phyloP scores from a whole-genome alignment of 2,113 vertebrate genomes.

The Hemiprocne comata region DNA sequence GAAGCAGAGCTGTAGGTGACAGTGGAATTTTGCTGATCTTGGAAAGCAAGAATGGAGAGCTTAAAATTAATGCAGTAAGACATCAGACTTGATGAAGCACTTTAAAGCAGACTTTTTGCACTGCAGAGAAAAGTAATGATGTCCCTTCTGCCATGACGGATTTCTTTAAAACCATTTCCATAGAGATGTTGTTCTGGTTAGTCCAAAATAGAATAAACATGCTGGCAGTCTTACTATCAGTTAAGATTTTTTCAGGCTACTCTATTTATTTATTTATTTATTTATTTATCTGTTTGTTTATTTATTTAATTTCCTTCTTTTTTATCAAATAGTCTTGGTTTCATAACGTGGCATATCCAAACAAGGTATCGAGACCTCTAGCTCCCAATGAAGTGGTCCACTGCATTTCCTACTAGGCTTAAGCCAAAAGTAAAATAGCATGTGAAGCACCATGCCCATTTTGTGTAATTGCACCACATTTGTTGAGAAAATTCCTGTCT shows the following conservation, averaged over 20 bases:
- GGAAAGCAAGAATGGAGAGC: neutral
- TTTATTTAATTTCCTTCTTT: neutral
- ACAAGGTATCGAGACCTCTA: neutral
- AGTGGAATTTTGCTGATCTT: neutral
- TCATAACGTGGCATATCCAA: neutral
- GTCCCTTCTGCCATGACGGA: neutral
- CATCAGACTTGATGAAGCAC: neutral
- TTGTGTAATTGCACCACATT: neutral
- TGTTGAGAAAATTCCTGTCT: neutral
- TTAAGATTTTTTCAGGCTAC: neutral
- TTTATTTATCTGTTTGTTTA: no score
- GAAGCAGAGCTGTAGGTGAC: neutral
- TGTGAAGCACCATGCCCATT: neutral
- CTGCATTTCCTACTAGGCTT: neutral
- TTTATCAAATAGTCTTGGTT: neutral
- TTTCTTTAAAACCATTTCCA: neutral
- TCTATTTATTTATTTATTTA: no score
- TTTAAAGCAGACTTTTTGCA: neutral
- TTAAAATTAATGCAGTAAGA: neutral
- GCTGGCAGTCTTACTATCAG: neutral
- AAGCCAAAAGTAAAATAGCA: neutral
- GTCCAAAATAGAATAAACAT: neutral
- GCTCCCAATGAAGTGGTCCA: neutral
- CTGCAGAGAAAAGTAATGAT: neutral
- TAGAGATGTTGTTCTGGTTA: neutral